Conservation (phyloP, 2,113 vertebrate species). For the Scomber colias region DNA sequence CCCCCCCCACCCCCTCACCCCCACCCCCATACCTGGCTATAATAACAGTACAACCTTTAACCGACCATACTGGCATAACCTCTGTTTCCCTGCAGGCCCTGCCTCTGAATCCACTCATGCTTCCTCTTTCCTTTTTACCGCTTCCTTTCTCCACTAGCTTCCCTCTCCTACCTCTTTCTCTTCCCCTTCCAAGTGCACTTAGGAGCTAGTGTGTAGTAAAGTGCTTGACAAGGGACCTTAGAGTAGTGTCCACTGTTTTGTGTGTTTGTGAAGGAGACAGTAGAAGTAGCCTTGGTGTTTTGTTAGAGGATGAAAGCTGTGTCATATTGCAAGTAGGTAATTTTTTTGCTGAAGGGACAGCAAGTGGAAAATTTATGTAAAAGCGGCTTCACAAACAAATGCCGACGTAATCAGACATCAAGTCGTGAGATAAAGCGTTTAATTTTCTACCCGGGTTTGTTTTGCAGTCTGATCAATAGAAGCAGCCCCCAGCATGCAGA, state of each 20-base stretch:
- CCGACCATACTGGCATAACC: constrained; percentile 34
- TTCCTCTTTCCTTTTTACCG: background rate
- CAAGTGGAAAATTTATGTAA: background rate
- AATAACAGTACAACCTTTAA: constrained; percentile 59
- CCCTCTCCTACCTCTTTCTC: constrained; percentile 7
- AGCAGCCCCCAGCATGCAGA: constrained; percentile 36
- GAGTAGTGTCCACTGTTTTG: constrained; percentile 20
- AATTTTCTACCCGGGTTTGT: background rate
- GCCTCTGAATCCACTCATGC: constrained; percentile 44
- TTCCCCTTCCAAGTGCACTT: constrained; percentile 24
- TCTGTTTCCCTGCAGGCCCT: constrained; percentile 48
- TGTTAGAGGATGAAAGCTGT: constrained; percentile 16
- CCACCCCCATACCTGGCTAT: constrained; percentile 42
- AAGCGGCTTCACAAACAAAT: background rate
- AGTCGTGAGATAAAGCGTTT: constrained; percentile 18
- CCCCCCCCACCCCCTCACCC: constrained; percentile 38
- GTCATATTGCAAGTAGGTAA: background rate
- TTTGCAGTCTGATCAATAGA: constrained; percentile 20
- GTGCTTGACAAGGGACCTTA: constrained; percentile 36
- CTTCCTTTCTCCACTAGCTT: constrained; percentile 14
- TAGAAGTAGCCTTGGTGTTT: background rate
- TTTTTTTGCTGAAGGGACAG: background rate
- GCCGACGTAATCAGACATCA: background rate
- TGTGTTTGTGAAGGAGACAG: constrained; percentile 20
- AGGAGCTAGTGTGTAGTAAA: constrained; percentile 50